phyloP scores from a whole-genome alignment of 2,797 vertebrate genomes.

The Tokudaia muenninki region DNA sequence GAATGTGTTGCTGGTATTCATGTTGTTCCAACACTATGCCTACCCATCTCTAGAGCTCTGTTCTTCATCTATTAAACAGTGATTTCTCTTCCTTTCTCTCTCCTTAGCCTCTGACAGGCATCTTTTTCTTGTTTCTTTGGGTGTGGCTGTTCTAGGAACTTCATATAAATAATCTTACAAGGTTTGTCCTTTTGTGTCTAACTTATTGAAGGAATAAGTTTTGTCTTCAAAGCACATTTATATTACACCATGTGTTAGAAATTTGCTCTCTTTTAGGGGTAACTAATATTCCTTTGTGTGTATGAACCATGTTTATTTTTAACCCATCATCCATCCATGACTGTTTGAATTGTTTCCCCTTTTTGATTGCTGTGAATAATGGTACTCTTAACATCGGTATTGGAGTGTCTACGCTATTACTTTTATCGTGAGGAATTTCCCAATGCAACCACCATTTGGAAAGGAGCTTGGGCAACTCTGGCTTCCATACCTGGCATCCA shows the following conservation, averaged over 20 bases:
- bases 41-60: neutral
- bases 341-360: neutral
- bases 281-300: neutral
- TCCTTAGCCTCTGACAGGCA: too few species aligned
- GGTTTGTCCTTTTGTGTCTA: neutral
- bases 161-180: neutral
- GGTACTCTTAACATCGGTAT: neutral
- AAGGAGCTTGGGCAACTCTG: neutral
- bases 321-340: neutral
- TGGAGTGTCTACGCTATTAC: neutral
- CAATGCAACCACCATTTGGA: neutral
- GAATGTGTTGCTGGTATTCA: neutral
- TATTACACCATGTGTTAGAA: neutral
- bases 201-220: neutral
- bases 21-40: neutral
- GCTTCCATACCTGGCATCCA: constrained; percentile 66
- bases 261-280: neutral
- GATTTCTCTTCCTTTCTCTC: neutral
- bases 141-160: neutral
- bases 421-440: neutral
- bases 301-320: neutral
- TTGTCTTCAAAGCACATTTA: neutral
- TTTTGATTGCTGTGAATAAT: neutral
- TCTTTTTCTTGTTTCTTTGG: neutral
- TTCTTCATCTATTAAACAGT: neutral